Evolutionary conservation across 2,888 invertebrate species (phyloP).

Genomic region (Habrosyne pyritoides): DNA sequence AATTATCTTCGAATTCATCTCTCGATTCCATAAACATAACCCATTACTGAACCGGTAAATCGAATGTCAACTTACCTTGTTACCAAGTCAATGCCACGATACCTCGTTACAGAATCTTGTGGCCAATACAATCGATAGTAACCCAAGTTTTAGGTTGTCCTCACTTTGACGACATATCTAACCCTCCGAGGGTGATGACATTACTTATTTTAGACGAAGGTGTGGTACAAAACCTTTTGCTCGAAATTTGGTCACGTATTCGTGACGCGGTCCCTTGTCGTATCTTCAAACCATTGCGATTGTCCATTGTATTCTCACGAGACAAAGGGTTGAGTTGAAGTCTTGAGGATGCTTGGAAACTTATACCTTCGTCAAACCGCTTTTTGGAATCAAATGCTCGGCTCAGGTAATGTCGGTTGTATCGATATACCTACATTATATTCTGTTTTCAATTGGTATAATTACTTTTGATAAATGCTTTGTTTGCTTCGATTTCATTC

Average conservation of each 20-base stretch:
- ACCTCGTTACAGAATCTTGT: background rate
- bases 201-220: constrained; percentile 71
- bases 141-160: constrained; percentile 18
- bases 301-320: constrained; percentile 80
- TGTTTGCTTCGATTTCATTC: background rate
- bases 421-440: constrained; percentile 41
- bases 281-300: constrained; percentile 75
- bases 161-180: constrained; percentile 40
- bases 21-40: background rate
- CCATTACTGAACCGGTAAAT: background rate
- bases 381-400: constrained; percentile 64
- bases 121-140: background rate
- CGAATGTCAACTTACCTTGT: constrained; percentile 13
- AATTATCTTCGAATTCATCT: background rate
- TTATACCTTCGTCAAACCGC: constrained; percentile 76
- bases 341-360: constrained; percentile 46
- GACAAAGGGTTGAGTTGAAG: constrained; percentile 77
- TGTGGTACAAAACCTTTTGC: constrained; percentile 73
- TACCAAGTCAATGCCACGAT: constrained; percentile 2
- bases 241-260: constrained; percentile 81
- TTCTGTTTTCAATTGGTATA: background rate
- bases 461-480: background rate
- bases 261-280: constrained; percentile 72
- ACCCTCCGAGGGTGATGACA: constrained; percentile 65
- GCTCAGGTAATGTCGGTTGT: constrained; percentile 65